Conservation (phyloP, 2,888 invertebrate genomes). For the Hydrotaea diabolus region DNA sequence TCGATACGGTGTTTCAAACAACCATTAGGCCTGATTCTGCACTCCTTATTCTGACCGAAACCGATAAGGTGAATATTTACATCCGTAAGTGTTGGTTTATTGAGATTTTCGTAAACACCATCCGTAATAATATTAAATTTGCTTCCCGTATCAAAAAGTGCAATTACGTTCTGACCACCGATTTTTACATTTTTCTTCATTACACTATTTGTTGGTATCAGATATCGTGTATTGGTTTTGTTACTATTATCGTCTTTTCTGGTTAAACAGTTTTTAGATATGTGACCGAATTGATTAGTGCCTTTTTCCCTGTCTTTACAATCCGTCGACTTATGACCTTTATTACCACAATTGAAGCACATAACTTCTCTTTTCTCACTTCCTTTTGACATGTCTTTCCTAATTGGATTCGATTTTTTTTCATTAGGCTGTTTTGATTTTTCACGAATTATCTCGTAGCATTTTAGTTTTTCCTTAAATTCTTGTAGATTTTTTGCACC, state of each 20-base stretch:
- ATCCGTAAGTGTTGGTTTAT: conserved; percentile 1
- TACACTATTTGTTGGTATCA: conserved; percentile 3
- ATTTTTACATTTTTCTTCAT: conserved; percentile 39
- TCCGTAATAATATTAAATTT: conserved; percentile 28
- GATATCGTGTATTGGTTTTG: conserved; percentile 20
- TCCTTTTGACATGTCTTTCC: background rate
- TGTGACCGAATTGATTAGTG: conserved; percentile 48
- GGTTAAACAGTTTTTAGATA: conserved; percentile 26
- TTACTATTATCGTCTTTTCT: conserved; percentile 37
- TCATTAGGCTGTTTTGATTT: background rate
- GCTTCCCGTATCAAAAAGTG: conserved; percentile 40
- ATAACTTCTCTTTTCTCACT: background rate
- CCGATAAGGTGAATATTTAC: conserved; percentile 27
- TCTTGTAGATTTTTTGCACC: background rate
- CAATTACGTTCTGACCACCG: conserved; percentile 17
- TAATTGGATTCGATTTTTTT: background rate
- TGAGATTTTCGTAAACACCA: background rate
- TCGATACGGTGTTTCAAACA: conserved; percentile 10
- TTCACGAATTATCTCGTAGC: background rate
- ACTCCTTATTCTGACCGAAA: conserved; percentile 24
- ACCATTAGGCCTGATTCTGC: conserved; percentile 1
- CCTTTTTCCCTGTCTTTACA: conserved; percentile 32
- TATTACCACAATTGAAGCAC: background rate
- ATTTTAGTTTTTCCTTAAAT: background rate
- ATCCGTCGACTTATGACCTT: background rate